Evolutionary conservation across 2,888 invertebrate genomes (phyloP).

Genomic region (Nysson spinosus): DNA sequence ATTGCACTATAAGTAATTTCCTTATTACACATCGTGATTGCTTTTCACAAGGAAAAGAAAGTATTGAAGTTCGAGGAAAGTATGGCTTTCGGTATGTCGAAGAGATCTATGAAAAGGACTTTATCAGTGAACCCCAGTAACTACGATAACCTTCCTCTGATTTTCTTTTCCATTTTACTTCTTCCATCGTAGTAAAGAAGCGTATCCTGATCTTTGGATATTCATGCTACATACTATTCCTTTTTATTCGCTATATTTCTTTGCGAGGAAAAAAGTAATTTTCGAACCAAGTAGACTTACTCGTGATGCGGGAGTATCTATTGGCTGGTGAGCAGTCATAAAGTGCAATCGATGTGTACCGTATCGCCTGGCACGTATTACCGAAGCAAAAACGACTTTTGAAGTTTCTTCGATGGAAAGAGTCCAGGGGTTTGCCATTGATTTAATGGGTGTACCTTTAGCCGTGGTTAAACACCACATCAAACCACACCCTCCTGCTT

Average conservation of each 20-base stretch:
- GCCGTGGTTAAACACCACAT: constrained; percentile 59
- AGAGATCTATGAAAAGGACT: constrained; percentile 19
- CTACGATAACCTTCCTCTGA: constrained; percentile 21
- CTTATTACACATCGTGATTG: no score
- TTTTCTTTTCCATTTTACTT: constrained; percentile 10
- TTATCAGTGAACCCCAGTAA: constrained; percentile 5
- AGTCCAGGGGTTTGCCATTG: constrained; percentile 47
- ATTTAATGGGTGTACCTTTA: constrained; percentile 58
- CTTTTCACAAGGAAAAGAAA: no score
- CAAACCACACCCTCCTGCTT: constrained; percentile 41
- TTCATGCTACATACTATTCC: no score
- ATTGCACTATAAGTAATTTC: no score
- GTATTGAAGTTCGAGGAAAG: no score
- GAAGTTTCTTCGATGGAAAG: constrained; percentile 53
- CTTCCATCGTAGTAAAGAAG: no score
- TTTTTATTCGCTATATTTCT: no score
- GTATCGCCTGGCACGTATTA: constrained; percentile 32
- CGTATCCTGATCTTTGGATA: no score
- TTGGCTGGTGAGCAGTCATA: constrained; percentile 24
- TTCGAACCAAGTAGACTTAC: constrained; percentile 45
- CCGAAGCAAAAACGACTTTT: constrained; percentile 56
- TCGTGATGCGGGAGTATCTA: constrained; percentile 33
- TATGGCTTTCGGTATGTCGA: constrained; percentile 33
- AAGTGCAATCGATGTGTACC: constrained; percentile 29
- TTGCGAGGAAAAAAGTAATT: constrained; percentile 46